Conservation (phyloP, 2,888 invertebrate species). For the Pyrgus malvae region DNA sequence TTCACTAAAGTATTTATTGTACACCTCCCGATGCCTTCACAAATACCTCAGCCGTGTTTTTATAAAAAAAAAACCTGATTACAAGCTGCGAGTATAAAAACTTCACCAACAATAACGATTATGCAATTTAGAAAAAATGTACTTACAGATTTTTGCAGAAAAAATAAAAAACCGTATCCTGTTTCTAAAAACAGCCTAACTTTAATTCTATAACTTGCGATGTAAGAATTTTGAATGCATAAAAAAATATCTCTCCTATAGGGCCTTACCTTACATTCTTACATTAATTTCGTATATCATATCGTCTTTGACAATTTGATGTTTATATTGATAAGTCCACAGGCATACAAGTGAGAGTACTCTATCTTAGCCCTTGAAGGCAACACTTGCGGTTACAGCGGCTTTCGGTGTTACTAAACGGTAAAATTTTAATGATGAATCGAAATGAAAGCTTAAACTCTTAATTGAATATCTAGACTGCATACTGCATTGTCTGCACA, state of each 20-base stretch:
- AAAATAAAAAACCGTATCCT: conserved; percentile 31
- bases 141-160: conserved; percentile 49
- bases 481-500: too few species aligned
- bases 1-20: conserved; percentile 74
- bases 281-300: conserved; percentile 77
- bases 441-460: too few species aligned
- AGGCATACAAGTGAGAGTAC: conserved; percentile 55
- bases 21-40: conserved; percentile 71
- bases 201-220: conserved; percentile 55
- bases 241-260: conserved; percentile 80
- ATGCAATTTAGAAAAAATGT: conserved; percentile 68
- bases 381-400: conserved; percentile 58
- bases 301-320: conserved; percentile 79
- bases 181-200: conserved; percentile 53
- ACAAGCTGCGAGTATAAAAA: conserved; percentile 76
- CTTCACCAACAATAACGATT: conserved; percentile 74
- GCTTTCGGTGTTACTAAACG: conserved; percentile 33
- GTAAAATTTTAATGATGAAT: too few species aligned
- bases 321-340: conserved; percentile 59
- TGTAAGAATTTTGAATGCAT: conserved; percentile 76
- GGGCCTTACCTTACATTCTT: conserved; percentile 80
- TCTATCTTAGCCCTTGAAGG: conserved; percentile 47
- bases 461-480: too few species aligned
- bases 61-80: conserved; percentile 69
- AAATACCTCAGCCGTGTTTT: conserved; percentile 59